phyloP scores from a whole-genome alignment of 2,113 vertebrate species.

The Glaucidium brasilianum region DNA sequence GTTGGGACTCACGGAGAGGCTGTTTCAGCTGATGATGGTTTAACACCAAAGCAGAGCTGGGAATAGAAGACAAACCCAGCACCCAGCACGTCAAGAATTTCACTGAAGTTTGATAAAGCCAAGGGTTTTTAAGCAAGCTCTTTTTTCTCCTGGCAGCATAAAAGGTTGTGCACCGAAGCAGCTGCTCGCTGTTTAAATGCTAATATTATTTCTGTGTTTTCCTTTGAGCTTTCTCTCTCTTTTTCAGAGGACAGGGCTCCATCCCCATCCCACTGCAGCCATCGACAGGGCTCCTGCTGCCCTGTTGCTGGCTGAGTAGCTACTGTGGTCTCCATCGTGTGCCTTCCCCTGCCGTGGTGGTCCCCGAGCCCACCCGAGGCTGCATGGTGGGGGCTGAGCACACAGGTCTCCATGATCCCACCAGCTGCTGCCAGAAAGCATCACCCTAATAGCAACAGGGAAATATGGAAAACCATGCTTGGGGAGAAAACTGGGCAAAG shows the following conservation, averaged over 20 bases:
- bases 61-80: background rate
- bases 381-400: background rate
- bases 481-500: background rate
- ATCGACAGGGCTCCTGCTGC: background rate
- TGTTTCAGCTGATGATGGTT: rapidly evolving
- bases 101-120: background rate
- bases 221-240: background rate
- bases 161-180: background rate
- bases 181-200: background rate
- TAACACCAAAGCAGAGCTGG: background rate
- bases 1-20: background rate
- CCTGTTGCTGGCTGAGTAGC: background rate
- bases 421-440: background rate
- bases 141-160: background rate
- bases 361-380: background rate
- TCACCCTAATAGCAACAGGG: too few relatives aligned
- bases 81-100: background rate
- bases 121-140: background rate
- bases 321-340: background rate
- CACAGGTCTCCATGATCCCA: background rate
- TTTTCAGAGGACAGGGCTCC: background rate
- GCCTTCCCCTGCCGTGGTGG: rapidly evolving
- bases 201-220: background rate
- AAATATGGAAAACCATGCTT: background rate
- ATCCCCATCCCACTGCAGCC: rapidly evolving